These are phyloP conservation scores for Cyprinella venusta DNA, from an alignment of 2,797 vertebrate species.

Conservation along the genomic window DNA sequence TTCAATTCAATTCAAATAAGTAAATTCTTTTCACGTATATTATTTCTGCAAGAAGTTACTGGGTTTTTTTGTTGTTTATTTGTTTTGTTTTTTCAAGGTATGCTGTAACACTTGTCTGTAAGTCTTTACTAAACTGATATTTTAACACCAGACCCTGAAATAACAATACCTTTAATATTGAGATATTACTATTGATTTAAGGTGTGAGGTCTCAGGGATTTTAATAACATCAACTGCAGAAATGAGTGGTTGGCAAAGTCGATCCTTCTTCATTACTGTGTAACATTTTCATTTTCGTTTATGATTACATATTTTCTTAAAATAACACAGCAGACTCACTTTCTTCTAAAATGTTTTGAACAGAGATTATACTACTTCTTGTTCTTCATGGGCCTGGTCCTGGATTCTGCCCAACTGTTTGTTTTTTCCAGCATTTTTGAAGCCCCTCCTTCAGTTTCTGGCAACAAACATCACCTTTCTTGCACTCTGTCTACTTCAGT, in stretches of 20 bases:
- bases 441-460: slow-evolving; percentile 70
- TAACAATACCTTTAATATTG: slow-evolving; percentile 25
- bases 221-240: slow-evolving; percentile 25
- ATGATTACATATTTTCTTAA: not conserved
- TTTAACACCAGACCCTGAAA: slow-evolving; percentile 16
- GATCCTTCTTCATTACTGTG: slow-evolving; percentile 11
- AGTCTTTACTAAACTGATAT: slow-evolving; percentile 60
- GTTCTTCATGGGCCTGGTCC: slow-evolving; percentile 6
- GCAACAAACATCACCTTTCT: slow-evolving; percentile 68
- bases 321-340: slow-evolving; percentile 11
- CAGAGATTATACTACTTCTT: slow-evolving; percentile 35
- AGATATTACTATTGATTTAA: slow-evolving; percentile 45
- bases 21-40: not conserved
- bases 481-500: slow-evolving; percentile 21
- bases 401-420: slow-evolving; percentile 59
- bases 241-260: slow-evolving; percentile 1
- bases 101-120: slow-evolving; percentile 44
- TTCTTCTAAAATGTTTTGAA: slow-evolving; percentile 1
- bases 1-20: not conserved
- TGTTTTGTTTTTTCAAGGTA: no score
- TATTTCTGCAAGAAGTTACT: not conserved
- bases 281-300: slow-evolving; percentile 24
- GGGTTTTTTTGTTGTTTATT: no score
- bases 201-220: not conserved
- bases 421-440: slow-evolving; percentile 66